Percentiles rank a stretch among this genome's conserved stretches.
Evolutionary conservation across 1,140 invertebrate species (phyloP).

Genomic region (Brachionus rubens): DNA sequence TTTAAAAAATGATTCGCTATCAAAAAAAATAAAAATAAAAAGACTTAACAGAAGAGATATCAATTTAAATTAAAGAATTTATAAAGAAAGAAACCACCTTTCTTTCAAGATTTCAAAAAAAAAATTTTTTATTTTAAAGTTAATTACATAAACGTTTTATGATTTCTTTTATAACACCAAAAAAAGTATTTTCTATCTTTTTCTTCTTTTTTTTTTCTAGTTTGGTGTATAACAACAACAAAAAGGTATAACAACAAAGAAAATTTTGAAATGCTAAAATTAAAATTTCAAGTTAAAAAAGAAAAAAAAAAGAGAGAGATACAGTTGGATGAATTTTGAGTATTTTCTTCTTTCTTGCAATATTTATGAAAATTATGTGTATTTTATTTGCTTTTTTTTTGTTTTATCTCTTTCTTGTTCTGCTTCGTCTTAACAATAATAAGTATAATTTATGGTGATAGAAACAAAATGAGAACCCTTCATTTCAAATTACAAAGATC

Average conservation of each 20-base stretch:
- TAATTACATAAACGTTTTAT: neutral
- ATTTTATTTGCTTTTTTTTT: neutral
- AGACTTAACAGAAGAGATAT: too few relatives aligned
- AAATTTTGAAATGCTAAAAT: constrained; percentile 27
- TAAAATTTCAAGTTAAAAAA: constrained; percentile 20
- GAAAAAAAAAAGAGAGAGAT: constrained; percentile 12
- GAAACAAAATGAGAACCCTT: too few relatives aligned
- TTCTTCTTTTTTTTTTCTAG: neutral
- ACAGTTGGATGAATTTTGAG: constrained; percentile 43
- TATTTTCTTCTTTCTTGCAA: constrained; percentile 24
- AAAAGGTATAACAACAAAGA: constrained; percentile 24
- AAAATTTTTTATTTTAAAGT: neutral
- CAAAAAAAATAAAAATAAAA: neutral
- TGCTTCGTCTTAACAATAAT: constrained; percentile 26
- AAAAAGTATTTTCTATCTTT: neutral
- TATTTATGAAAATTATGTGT: constrained; percentile 36
- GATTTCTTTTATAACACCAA: constrained; percentile 28
- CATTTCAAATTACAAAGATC: constrained; percentile 30
- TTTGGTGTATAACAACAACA: neutral
- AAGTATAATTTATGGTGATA: constrained; percentile 21
- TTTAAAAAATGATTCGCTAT: neutral
- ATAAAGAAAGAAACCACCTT: too few relatives aligned
- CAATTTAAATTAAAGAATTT: too few relatives aligned
- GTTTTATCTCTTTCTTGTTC: constrained; percentile 28
- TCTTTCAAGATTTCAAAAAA: neutral